Evolutionary conservation across 2,113 vertebrate species (phyloP).

Genomic region (Eretmochelys imbricata): DNA sequence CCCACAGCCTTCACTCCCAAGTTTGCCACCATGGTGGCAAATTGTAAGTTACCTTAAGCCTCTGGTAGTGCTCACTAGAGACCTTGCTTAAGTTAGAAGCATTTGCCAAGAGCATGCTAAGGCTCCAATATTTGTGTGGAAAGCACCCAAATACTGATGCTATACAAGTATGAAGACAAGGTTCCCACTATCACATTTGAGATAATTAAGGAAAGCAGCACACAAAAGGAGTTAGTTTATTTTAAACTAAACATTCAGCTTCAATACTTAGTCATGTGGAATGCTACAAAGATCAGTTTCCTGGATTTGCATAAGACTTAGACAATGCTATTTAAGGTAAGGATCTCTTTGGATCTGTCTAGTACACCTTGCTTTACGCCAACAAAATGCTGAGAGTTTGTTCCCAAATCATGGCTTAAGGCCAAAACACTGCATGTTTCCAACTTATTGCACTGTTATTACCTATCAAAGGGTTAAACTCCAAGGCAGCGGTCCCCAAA

Average conservation of each 20-base stretch:
- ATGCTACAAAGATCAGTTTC: background rate
- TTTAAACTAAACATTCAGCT: background rate
- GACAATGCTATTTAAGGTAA: background rate
- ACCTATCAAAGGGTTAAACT: background rate
- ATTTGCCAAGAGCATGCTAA: background rate
- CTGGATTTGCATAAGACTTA: background rate
- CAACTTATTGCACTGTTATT: background rate
- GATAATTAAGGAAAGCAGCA: background rate
- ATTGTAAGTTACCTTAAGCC: background rate
- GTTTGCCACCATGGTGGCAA: background rate
- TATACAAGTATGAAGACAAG: too few relatives aligned
- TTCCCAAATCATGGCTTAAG: accelerated
- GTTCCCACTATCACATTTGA: background rate
- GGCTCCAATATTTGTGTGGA: background rate
- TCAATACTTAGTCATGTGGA: background rate
- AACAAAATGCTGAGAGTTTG: background rate
- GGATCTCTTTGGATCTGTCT: background rate
- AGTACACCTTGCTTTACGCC: background rate
- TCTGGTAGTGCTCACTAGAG: too few relatives aligned
- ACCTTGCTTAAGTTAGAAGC: too few relatives aligned
- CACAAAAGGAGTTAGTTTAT: background rate
- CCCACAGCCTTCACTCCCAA: background rate
- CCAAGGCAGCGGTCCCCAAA: background rate
- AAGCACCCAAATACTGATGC: too few relatives aligned
- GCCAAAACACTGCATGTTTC: background rate